A percentile compares a stretch with the other conserved stretches of the same genome.
phyloP scores from a whole-genome alignment of 2,888 invertebrate genomes.

The Onthophagus sagittarius region DNA sequence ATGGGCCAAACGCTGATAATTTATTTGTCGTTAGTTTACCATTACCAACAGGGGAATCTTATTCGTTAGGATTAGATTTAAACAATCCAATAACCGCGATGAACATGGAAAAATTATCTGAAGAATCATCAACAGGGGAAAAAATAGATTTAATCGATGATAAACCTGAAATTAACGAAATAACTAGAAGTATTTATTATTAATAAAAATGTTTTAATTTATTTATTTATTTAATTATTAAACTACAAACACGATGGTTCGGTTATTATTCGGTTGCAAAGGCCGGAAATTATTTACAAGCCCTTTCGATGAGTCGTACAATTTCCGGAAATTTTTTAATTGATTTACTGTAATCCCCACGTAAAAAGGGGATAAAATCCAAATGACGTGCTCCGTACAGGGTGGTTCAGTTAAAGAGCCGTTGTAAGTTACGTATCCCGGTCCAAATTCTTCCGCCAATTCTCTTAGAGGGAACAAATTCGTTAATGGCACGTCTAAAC shows the following conservation, averaged over 20 bases:
- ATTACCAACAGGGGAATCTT: neutral
- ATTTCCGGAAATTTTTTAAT: constrained; percentile 26
- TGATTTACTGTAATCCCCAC: constrained; percentile 66
- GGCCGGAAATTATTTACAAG: constrained; percentile 31
- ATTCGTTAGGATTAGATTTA: neutral
- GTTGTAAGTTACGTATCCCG: constrained; percentile 55
- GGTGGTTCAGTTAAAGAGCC: constrained; percentile 74
- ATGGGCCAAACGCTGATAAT: neutral
- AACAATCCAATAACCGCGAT: neutral
- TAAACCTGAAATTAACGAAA: neutral
- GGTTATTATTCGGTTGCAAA: constrained; percentile 29
- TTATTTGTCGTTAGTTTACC: neutral
- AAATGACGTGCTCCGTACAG: constrained; percentile 71
- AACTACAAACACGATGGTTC: constrained; percentile 25
- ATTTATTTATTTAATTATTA: neutral
- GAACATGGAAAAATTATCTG: neutral
- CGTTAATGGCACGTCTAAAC: constrained; percentile 17
- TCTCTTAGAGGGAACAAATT: constrained; percentile 24
- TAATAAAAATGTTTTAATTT: neutral
- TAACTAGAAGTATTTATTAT: neutral
- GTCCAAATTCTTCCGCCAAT: constrained; percentile 25
- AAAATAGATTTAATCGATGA: neutral
- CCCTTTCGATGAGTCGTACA: constrained; percentile 22
- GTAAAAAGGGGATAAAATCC: constrained; percentile 69
- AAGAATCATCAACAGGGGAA: neutral